Evolutionary conservation across 2,888 invertebrate species (phyloP), one percentile per base, ranked within the genome.

Genomic region (Galerucella nymphaeae): DNA sequence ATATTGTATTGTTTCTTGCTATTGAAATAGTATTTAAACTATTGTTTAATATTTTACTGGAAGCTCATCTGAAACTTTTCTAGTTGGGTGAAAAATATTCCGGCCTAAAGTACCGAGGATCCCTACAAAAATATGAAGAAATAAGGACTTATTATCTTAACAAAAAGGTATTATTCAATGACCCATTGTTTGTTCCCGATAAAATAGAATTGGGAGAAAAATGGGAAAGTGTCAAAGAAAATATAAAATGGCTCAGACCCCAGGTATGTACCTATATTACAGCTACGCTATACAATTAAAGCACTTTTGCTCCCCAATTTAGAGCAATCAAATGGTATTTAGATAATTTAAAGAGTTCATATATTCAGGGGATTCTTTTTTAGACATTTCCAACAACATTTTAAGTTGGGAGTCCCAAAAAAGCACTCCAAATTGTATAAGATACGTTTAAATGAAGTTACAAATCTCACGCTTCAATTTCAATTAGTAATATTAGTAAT

Each of bases 81-180:
- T 62, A 96, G 95, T 90, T 95, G 78, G 95, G 95, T 9, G 95
- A 95, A 84, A 90, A 90, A 79, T 92, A 93, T 42, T 91, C 93
- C 0, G 93, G 93, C 0, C 88, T 91, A 0, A 85, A 89, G 79
- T 82, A 87, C 13, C 87, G 83, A 59, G 87, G 87, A 11, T 85
- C 85, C 45, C 86, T 88, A 11, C 89, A 88, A 85, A 91, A 91
- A 81, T 94, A 90, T 83, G 86, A 90, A 70, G 87, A 89, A 71
- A 85, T 94, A 59, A 86, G 91, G 67, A 90, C 92, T 68, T 89
- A 92, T 67, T 94, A 94, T 84, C 84, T 94, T n/a, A 86, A 89
- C 41, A 90, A 90, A 20, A 94, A 94, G 10, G 88, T 89, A 1
- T 89, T 97, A 62, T 98, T 96, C 83, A 96, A 97, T 82, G 97